phyloP scores from a whole-genome alignment of 1,140 invertebrate genomes.

The Psix sp. region DNA sequence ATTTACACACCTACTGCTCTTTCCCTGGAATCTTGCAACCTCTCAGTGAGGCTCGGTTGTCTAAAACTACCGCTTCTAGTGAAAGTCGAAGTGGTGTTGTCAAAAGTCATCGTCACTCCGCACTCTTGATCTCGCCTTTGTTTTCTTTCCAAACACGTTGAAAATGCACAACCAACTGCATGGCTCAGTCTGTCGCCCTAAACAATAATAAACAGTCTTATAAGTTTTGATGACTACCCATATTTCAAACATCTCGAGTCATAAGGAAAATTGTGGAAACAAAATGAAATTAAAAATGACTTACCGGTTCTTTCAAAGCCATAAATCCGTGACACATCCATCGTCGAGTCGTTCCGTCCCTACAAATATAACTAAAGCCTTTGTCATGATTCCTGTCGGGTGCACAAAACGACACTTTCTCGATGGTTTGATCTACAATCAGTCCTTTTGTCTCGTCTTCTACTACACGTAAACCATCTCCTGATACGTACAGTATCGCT shows the following conservation, averaged over 20 bases:
- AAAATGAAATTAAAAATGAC: slow-evolving; percentile 35
- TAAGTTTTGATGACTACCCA: no score
- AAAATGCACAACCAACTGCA: slow-evolving; percentile 99
- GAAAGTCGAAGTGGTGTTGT: slow-evolving; percentile 95
- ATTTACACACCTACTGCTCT: slow-evolving; percentile 69
- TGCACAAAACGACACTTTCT: slow-evolving; percentile 99
- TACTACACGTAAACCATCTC: slow-evolving; percentile 97
- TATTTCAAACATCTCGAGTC: no score
- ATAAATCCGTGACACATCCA: slow-evolving; percentile 99
- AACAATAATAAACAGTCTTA: slow-evolving; percentile 42
- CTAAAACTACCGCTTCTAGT: slow-evolving; percentile 95
- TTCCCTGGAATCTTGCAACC: slow-evolving; percentile 78
- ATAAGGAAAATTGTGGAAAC: no score
- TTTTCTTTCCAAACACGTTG: slow-evolving; percentile 97
- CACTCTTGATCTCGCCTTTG: slow-evolving; percentile 98
- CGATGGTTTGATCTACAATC: slow-evolving; percentile 99
- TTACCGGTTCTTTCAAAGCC: slow-evolving; percentile 93
- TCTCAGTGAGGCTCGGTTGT: slow-evolving; percentile 88
- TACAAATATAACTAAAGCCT: slow-evolving; percentile 96
- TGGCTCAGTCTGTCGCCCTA: slow-evolving; percentile 97
- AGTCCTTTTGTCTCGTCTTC: slow-evolving; percentile 99
- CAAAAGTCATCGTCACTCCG: slow-evolving; percentile 95
- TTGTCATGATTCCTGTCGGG: slow-evolving; percentile 98
- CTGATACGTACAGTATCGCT: slow-evolving; percentile 95
- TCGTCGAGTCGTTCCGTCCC: slow-evolving; percentile 88